phyloP scores from a whole-genome alignment of 1,140 invertebrate species.

The Meteorus sp. region DNA sequence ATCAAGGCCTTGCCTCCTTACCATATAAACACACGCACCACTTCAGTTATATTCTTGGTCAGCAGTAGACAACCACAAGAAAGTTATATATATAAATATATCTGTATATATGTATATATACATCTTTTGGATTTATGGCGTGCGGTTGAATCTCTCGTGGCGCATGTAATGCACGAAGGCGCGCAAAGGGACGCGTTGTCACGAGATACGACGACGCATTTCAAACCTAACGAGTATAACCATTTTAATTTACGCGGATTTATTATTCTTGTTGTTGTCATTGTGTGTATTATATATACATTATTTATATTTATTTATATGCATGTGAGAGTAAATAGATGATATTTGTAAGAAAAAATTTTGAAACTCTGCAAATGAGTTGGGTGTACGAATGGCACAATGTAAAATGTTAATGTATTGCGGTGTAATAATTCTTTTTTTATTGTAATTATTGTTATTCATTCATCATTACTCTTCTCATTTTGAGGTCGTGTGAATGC shows the following conservation, averaged over 20 bases:
- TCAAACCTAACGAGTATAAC: constrained; percentile 16
- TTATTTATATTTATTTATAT: not conserved
- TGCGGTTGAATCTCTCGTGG: constrained; percentile 14
- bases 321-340: no score
- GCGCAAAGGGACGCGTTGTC: constrained; percentile 16
- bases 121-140: constrained; percentile 16
- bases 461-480: no score
- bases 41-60: no score
- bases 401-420: no score
- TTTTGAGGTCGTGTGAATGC: no score
- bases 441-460: no score
- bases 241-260: constrained; percentile 22
- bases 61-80: no score
- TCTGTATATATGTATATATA: not conserved
- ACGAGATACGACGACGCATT: constrained; percentile 20
- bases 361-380: no score
- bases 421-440: no score
- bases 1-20: not conserved
- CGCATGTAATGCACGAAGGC: constrained; percentile 19
- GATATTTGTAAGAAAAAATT: no score
- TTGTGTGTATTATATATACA: constrained; percentile 33
- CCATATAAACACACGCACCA: no score
- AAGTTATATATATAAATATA: not conserved
- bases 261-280: constrained; percentile 11
- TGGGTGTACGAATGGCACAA: no score